Percentiles rank a stretch among this genome's conserved stretches.
These are phyloP conservation scores for Seladonia tumulorum DNA, from an alignment of 2,888 invertebrate genomes.

Conservation along the genomic window DNA sequence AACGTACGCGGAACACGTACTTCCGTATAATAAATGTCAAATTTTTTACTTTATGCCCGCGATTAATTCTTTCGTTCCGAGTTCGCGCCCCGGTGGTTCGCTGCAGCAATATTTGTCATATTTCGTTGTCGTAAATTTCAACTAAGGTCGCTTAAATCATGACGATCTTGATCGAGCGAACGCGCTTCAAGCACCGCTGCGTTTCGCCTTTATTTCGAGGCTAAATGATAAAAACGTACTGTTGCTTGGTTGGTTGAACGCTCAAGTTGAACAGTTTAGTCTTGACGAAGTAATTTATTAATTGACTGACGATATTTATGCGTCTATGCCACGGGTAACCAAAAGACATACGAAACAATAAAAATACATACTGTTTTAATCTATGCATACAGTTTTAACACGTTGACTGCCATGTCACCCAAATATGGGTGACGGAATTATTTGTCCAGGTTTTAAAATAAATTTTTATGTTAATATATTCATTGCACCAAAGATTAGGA, in stretches of 20 bases:
- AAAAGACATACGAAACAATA: too few relatives aligned
- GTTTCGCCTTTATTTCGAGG: not conserved
- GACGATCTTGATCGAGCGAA: constrained; percentile 11
- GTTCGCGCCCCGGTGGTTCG: constrained; percentile 5
- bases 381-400: too few relatives aligned
- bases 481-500: too few relatives aligned
- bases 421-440: too few relatives aligned
- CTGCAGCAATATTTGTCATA: constrained; percentile 34
- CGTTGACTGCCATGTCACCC: too few relatives aligned
- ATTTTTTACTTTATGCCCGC: constrained; percentile 52
- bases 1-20: constrained; percentile 19
- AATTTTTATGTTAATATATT: too few relatives aligned
- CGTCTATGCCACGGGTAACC: not conserved
- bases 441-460: too few relatives aligned
- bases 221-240: not conserved
- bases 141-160: constrained; percentile 44
- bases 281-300: not conserved
- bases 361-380: too few relatives aligned
- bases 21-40: constrained; percentile 54
- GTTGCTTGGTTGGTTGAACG: not conserved
- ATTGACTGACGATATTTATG: not conserved
- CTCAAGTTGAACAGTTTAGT: not conserved
- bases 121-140: constrained; percentile 39
- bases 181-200: not conserved
- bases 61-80: constrained; percentile 37